Base-by-base conservation (phyloP, 2,113 vertebrate genomes). In the Ailuropoda melanoleuca region DNA sequence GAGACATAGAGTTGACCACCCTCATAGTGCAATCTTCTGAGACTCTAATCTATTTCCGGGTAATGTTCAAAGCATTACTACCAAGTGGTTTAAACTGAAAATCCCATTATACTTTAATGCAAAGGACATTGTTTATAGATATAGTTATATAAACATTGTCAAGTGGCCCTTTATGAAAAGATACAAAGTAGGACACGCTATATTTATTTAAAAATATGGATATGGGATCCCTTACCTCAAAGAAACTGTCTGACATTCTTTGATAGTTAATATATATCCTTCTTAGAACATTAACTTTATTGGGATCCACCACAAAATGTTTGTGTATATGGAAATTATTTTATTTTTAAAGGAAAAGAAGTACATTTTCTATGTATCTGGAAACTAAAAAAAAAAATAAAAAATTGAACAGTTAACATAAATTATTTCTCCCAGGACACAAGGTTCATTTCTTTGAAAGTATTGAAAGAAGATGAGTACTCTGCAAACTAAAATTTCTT, bases 1-100 rank as follows among this genome's bases (percentile, higher is more conserved):
- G 55, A 93, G 21, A 62, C 37, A 85, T 9, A 19, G 10, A 56
- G 5, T 53, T 85, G 56, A 46, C 12, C 13, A 72, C 53, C 19
- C 8, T 12, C 8, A 0, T 17, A 46, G 53, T 98, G 58, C 55
- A 94, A 26, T 31, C 62, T 82, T 98, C 82, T 92, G 14, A 94
- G 93, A 97, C 87, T 56, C 1, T 89, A 97, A 82, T 72, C 85
- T 97, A 96, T 96, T 95, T 39, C 46, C 58, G 68, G 64, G 85
- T n/a, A 91, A 50, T 23, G 8, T 78, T 88, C 12, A 66, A 88
- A 93, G 24, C 14, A 75, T 85, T 93, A 50, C 17, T 34, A 50
- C 34, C 19, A 60, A 91, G 19, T 4, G 1, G 6, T n/a, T 97
- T 90, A 74, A 68, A 70, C 0, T 81, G 94, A 97, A 98, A 97